Conservation (phyloP, 2,797 vertebrate genomes). For the Coreius guichenoti region DNA sequence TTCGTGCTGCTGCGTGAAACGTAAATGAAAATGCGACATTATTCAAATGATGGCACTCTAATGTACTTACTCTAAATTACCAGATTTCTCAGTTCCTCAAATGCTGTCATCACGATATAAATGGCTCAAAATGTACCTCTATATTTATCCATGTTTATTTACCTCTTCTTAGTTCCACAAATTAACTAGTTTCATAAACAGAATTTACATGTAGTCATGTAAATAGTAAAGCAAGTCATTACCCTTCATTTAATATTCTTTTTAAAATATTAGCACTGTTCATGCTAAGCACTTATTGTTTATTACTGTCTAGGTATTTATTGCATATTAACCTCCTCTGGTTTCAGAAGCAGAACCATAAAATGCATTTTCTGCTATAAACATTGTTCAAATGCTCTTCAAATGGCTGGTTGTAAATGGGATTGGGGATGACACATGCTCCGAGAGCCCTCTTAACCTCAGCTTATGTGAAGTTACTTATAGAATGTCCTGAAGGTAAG, state of each 20-base stretch:
- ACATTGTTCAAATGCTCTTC: not conserved
- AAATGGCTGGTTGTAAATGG: not conserved
- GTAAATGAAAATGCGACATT: constrained; percentile 26
- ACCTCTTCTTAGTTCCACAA: not conserved
- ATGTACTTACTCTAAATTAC: constrained; percentile 31
- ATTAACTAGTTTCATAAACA: not conserved
- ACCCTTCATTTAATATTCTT: not conserved
- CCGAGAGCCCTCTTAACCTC: constrained; percentile 15
- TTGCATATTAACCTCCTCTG: constrained; percentile 3
- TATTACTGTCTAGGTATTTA: not conserved
- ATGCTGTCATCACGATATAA: constrained; percentile 6
- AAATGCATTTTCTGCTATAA: not conserved
- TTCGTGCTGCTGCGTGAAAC: not conserved
- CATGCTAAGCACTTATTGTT: not conserved
- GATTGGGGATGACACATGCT: not conserved
- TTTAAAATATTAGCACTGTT: not conserved
- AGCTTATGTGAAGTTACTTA: constrained; percentile 47
- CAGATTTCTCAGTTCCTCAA: not conserved
- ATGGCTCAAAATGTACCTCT: constrained; percentile 18
- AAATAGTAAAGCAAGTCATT: constrained; percentile 1
- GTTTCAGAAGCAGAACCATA: not conserved
- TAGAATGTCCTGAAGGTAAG: constrained; percentile 64
- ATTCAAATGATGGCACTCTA: constrained; percentile 38
- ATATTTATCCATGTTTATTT: not conserved
- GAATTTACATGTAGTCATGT: not conserved